A percentile compares a stretch with the other conserved stretches of the same genome.
Conservation (phyloP, 2,113 vertebrate genomes). For the Malaclemys terrapin region DNA sequence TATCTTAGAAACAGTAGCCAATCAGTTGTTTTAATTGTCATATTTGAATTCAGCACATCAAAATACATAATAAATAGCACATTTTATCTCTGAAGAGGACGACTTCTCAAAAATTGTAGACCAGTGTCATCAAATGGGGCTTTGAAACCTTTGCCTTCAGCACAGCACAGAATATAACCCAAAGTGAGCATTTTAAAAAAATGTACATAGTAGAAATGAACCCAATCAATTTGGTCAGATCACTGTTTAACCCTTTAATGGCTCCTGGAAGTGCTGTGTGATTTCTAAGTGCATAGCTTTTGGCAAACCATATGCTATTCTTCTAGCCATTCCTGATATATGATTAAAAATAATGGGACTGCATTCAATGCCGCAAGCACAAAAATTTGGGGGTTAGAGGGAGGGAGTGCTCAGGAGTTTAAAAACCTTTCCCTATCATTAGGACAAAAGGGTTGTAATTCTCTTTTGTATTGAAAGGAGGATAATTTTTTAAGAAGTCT, state of each 20-base stretch:
- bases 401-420: conserved; percentile 47
- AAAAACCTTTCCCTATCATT: conserved; percentile 64
- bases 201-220: conserved; percentile 71
- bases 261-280: conserved; percentile 49
- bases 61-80: no score
- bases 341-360: conserved; percentile 72
- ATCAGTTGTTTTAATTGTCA: no score
- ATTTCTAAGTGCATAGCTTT: conserved; percentile 53
- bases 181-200: conserved; percentile 75
- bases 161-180: conserved; percentile 44
- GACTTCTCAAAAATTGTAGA: no score
- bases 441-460: conserved; percentile 74
- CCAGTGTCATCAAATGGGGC: conserved; percentile 7
- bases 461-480: conserved; percentile 54
- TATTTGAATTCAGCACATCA: no score
- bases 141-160: conserved; percentile 44
- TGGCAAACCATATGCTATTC: conserved; percentile 60
- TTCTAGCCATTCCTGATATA: conserved; percentile 60
- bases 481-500: conserved; percentile 47
- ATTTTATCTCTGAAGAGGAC: no score
- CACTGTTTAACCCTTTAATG: conserved; percentile 69
- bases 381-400: conserved; percentile 66
- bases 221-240: conserved; percentile 51
- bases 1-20: no score
- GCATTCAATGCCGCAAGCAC: conserved; percentile 49